phyloP scores from a whole-genome alignment of 2,113 vertebrate genomes.

The Cephalopholis sonnerati region DNA sequence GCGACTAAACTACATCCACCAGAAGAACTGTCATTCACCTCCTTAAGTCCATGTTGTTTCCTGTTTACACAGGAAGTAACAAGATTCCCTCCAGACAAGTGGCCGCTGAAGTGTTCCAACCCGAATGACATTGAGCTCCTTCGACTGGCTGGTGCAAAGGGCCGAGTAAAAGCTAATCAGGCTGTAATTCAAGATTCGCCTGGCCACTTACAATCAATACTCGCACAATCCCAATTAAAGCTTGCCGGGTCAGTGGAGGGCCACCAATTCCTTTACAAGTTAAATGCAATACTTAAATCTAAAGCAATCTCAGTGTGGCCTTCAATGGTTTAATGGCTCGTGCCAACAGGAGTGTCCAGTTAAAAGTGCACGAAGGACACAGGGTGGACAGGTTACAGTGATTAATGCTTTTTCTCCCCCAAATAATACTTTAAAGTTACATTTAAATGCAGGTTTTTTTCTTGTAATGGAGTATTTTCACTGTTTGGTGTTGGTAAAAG shows the following conservation, averaged over 20 bases:
- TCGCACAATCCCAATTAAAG: conserved; percentile 87
- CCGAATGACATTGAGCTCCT: conserved; percentile 80
- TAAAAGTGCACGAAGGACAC: conserved; percentile 72
- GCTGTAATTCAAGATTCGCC: conserved; percentile 82
- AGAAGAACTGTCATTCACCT: conserved; percentile 24
- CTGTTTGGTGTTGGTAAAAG: not conserved
- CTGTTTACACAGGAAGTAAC: conserved; percentile 70
- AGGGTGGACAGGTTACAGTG: conserved; percentile 43
- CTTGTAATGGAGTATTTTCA: not conserved
- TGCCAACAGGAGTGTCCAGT: conserved; percentile 74
- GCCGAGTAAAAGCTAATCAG: conserved; percentile 83
- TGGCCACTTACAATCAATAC: conserved; percentile 85
- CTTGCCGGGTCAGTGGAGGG: conserved; percentile 83
- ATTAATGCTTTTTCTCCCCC: conserved; percentile 27
- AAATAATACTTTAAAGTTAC: not conserved
- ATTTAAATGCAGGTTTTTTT: not conserved
- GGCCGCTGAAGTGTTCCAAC: conserved; percentile 57
- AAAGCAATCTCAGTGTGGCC: conserved; percentile 81
- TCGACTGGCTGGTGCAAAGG: conserved; percentile 66
- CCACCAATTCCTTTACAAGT: conserved; percentile 85
- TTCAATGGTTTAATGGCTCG: conserved; percentile 82
- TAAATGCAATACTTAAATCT: conserved; percentile 86
- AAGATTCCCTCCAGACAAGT: conserved; percentile 62
- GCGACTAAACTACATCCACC: conserved; percentile 14
- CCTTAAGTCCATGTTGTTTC: conserved; percentile 47